Evolutionary conservation across 2,888 invertebrate genomes (phyloP).

Genomic region (Autographa pulchrina): DNA sequence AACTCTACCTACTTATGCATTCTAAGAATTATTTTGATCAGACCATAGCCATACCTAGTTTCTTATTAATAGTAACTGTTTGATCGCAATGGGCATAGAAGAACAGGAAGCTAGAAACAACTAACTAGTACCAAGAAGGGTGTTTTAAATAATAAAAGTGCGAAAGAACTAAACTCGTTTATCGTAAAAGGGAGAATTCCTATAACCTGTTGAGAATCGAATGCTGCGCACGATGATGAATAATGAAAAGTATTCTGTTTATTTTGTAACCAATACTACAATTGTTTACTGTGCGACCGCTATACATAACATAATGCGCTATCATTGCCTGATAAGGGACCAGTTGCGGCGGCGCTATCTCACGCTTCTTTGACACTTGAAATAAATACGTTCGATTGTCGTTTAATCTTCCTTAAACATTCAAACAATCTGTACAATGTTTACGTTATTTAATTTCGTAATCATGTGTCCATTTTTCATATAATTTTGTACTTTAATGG

Average conservation of each 20-base stretch:
- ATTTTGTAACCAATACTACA: slow-evolving; percentile 52
- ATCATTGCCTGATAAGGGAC: slow-evolving; percentile 56
- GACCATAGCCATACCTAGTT: not conserved
- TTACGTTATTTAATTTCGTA: slow-evolving; percentile 8
- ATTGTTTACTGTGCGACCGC: slow-evolving; percentile 55
- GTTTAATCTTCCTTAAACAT: slow-evolving; percentile 35
- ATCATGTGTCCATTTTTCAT: not conserved
- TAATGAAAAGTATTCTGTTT: slow-evolving; percentile 41
- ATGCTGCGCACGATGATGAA: not conserved
- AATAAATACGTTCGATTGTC: slow-evolving; percentile 46
- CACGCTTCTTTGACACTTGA: slow-evolving; percentile 59
- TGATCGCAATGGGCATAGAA: not conserved
- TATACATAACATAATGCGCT: slow-evolving; percentile 49
- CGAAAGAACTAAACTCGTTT: not conserved
- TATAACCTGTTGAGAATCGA: slow-evolving; percentile 4
- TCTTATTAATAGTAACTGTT: not conserved
- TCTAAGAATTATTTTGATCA: not conserved
- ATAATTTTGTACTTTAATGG: not conserved
- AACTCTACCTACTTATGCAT: not conserved
- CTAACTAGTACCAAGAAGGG: too few relatives aligned
- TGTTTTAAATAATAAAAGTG: not conserved
- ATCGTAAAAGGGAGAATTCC: slow-evolving; percentile 3
- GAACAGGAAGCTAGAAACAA: slow-evolving; percentile 1
- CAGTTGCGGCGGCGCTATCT: slow-evolving; percentile 56
- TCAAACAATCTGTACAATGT: slow-evolving; percentile 16